Evolutionary conservation across 2,113 vertebrate genomes (phyloP).

Genomic region (Microcebus lehilahytsara): DNA sequence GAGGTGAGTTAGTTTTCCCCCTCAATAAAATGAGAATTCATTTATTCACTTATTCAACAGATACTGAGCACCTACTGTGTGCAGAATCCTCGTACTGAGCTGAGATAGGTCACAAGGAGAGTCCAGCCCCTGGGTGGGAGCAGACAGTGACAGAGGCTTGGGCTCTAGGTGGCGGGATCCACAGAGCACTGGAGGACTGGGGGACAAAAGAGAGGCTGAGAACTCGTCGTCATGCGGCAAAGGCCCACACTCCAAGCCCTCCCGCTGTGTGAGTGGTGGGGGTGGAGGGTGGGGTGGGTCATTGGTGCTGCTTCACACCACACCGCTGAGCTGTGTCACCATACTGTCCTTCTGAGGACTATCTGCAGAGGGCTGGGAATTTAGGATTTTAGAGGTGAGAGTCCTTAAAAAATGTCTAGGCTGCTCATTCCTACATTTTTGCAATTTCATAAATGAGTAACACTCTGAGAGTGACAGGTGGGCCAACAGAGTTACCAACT

Average conservation of each 20-base stretch:
- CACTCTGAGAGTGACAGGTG: neutral
- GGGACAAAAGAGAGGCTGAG: neutral
- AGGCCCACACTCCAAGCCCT: neutral
- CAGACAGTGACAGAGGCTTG: neutral
- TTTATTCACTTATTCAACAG: neutral
- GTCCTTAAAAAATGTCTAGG: neutral
- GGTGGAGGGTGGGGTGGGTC: rapidly evolving
- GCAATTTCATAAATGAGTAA: neutral
- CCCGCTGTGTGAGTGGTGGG: neutral
- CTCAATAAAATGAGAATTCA: neutral
- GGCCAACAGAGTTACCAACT: neutral
- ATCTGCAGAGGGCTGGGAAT: neutral
- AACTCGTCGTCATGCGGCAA: neutral
- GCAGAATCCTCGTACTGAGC: neutral
- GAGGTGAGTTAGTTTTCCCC: neutral
- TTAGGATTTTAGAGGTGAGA: neutral
- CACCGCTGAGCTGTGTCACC: neutral
- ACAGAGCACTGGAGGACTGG: neutral
- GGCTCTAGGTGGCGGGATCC: neutral
- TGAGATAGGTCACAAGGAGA: neutral
- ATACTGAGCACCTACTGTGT: neutral
- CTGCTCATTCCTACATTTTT: neutral
- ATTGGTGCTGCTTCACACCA: neutral
- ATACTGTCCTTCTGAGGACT: neutral
- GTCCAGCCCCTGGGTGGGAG: neutral